These are phyloP conservation scores for Anoplolepis gracilipes DNA, from an alignment of 1,140 invertebrate genomes.

Conservation along the genomic window DNA sequence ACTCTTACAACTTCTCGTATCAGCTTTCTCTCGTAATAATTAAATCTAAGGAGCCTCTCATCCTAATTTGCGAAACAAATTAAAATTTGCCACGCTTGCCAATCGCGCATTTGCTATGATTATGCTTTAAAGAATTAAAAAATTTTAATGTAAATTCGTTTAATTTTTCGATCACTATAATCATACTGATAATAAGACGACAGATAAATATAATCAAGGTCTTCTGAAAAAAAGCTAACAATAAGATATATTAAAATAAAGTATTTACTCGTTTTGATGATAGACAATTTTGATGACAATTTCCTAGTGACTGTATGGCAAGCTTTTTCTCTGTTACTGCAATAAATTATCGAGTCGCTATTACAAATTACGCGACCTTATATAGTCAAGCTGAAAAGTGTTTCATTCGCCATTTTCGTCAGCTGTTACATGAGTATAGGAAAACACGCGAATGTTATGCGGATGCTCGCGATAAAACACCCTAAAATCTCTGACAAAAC, in stretches of 20 bases:
- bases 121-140: neutral
- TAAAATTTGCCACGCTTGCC: constrained; percentile 58
- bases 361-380: constrained; percentile 74
- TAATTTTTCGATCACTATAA: neutral
- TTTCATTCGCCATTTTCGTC: constrained; percentile 75
- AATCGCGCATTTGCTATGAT: constrained; percentile 41
- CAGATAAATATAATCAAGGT: neutral
- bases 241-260: neutral
- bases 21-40: constrained; percentile 78
- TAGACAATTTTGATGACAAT: constrained; percentile 27
- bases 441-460: constrained; percentile 48
- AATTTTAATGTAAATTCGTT: constrained; percentile 16
- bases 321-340: constrained; percentile 19
- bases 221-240: neutral
- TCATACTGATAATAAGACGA: neutral
- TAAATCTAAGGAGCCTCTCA: constrained; percentile 67
- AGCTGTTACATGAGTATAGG: constrained; percentile 41
- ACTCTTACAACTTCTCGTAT: constrained; percentile 69
- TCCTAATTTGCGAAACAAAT: constrained; percentile 75
- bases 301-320: constrained; percentile 56
- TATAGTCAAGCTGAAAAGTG: constrained; percentile 68
- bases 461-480: constrained; percentile 23
- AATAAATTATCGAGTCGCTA: constrained; percentile 64
- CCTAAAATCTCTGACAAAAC: neutral
- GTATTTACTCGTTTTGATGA: constrained; percentile 1